Conservation (phyloP, 2,888 invertebrate species). For the Cotesia congregata region DNA sequence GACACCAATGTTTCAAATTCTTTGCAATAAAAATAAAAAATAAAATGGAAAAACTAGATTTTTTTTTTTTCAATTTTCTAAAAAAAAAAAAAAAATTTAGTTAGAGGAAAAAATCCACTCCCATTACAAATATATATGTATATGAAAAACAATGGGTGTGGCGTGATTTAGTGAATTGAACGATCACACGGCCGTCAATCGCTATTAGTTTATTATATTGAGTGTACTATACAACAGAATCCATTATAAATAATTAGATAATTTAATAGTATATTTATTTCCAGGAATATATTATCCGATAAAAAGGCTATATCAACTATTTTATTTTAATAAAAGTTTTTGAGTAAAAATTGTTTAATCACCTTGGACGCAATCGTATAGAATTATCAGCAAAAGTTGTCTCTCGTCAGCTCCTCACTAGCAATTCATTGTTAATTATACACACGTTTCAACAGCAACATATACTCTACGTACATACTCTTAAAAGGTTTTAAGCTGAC, state of each 20-base stretch:
- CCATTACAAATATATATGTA: neutral
- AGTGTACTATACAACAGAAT: neutral
- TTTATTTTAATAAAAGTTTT: neutral
- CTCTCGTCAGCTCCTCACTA: neutral
- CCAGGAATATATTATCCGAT: neutral
- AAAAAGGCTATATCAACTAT: neutral
- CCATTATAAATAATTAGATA: conserved; percentile 20
- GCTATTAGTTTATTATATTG: conserved; percentile 7
- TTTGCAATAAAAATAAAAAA: neutral
- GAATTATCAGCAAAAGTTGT: neutral
- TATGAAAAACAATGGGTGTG: conserved; percentile 21
- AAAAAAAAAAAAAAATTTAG: neutral
- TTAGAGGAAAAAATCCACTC: neutral
- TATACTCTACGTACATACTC: neutral
- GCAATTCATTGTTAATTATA: conserved; percentile 13
- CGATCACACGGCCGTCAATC: conserved; percentile 28
- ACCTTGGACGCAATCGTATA: conserved; percentile 9
- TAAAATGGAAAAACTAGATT: neutral
- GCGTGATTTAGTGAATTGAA: neutral
- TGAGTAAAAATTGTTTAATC: conserved; percentile 1
- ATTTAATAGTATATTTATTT: neutral
- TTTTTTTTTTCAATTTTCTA: neutral
- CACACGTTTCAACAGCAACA: neutral
- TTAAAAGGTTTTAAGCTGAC: neutral
- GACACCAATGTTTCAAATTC: conserved; percentile 13